A percentile compares a stretch with the other conserved stretches of the same genome.
phyloP scores from a whole-genome alignment of 2,113 vertebrate species.

The Heptranchias perlo region DNA sequence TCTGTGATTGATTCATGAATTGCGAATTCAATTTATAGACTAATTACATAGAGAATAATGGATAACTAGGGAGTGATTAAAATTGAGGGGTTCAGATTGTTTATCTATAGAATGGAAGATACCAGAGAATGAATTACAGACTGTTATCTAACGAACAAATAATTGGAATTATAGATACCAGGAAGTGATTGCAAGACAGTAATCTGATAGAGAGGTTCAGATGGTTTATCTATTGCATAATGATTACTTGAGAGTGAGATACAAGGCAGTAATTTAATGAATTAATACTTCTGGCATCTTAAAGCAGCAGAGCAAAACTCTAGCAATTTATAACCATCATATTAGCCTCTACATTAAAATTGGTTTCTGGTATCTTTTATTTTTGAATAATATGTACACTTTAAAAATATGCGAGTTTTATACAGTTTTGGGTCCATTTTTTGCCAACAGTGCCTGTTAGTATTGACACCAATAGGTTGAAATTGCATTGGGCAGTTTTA shows the following conservation, averaged over 20 bases:
- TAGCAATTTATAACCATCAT: neutral
- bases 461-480: neutral
- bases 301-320: neutral
- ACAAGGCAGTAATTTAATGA: neutral
- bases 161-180: neutral
- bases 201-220: neutral
- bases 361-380: neutral
- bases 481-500: neutral
- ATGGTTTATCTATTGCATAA: neutral
- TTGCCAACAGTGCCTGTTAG: neutral
- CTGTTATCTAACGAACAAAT: neutral
- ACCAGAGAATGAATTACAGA: neutral
- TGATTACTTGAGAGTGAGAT: neutral
- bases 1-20: neutral
- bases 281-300: neutral
- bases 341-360: neutral
- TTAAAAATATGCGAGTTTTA: neutral
- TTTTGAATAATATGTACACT: neutral
- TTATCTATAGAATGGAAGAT: neutral
- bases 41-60: neutral
- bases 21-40: neutral
- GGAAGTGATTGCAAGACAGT: neutral
- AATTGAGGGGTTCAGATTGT: neutral
- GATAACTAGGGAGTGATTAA: neutral
- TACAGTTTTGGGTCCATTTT: neutral